These are phyloP conservation scores for Polydrusus tereticollis DNA, from an alignment of 2,888 invertebrate genomes.

Conservation along the genomic window DNA sequence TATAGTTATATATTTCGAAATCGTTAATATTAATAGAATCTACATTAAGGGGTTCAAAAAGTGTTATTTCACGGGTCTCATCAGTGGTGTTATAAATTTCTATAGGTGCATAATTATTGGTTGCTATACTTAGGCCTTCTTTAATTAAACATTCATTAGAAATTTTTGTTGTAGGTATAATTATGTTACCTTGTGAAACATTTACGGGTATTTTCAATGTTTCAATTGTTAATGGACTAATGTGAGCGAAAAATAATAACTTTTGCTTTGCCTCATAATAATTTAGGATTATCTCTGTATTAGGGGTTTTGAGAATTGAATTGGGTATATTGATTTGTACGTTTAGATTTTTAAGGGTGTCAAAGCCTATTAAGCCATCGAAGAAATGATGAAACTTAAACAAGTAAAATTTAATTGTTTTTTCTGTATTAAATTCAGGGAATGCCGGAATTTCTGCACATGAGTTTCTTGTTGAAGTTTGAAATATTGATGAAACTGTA, in stretches of 20 bases:
- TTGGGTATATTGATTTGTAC: slow-evolving; percentile 1
- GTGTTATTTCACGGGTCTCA: background rate
- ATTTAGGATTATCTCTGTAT: background rate
- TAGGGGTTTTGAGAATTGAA: background rate
- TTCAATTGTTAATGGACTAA: slow-evolving; percentile 12
- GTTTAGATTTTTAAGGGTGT: slow-evolving; percentile 35
- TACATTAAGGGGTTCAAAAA: background rate
- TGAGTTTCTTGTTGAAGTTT: background rate
- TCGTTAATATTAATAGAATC: background rate
- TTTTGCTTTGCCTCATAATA: slow-evolving; percentile 15
- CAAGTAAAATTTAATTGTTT: slow-evolving; percentile 20
- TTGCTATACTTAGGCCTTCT: background rate
- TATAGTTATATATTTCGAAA: background rate
- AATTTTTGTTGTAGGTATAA: slow-evolving; percentile 20
- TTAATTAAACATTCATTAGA: background rate
- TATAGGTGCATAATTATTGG: slow-evolving; percentile 4
- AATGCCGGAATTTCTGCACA: slow-evolving; percentile 14
- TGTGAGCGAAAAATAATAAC: slow-evolving; percentile 1
- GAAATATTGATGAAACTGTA: slow-evolving; percentile 6
- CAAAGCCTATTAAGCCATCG: slow-evolving; percentile 44
- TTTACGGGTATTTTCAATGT: slow-evolving; percentile 26
- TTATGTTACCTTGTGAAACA: slow-evolving; percentile 18
- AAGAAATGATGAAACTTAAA: slow-evolving; percentile 30
- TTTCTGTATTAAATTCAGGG: slow-evolving; percentile 13
- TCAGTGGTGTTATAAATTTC: slow-evolving; percentile 2